Evolutionary conservation across 2,797 vertebrate genomes (phyloP).

Genomic region (Allobates femoralis): DNA sequence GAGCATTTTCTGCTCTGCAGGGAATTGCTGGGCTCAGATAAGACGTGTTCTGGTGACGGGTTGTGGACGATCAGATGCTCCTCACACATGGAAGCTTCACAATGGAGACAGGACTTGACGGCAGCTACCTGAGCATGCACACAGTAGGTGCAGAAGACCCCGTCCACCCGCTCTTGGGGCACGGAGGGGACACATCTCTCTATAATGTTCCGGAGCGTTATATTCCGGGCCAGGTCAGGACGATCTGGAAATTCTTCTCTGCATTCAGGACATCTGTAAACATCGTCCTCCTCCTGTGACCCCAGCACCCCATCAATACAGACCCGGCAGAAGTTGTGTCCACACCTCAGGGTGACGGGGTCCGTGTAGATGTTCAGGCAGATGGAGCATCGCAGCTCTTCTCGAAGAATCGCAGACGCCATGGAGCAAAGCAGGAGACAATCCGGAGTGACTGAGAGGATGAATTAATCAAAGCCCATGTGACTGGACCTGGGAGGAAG

Average conservation of each 20-base stretch:
- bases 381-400: no score
- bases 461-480: no score
- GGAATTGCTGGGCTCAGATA: constrained; percentile 25
- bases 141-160: constrained; percentile 13
- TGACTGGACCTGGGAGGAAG: no score
- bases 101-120: constrained; percentile 16
- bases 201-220: constrained; percentile 1
- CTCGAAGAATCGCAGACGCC: no score
- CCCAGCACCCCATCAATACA: not conserved
- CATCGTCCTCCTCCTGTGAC: not conserved
- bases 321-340: not conserved
- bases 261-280: constrained; percentile 25
- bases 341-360: no score
- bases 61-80: constrained; percentile 14
- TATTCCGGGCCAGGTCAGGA: not conserved
- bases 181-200: not conserved
- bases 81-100: constrained; percentile 29
- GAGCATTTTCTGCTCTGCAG: constrained; percentile 13
- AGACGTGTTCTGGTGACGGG: constrained; percentile 20
- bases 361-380: no score
- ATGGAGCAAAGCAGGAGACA: no score
- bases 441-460: no score
- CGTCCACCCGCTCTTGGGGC: not conserved
- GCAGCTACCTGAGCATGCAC: not conserved
- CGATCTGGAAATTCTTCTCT: not conserved